Percentiles rank a stretch among this genome's conserved stretches.
These are phyloP conservation scores for Parasteatoda tepidariorum DNA, from an alignment of 1,140 invertebrate genomes.

Conservation along the genomic window DNA sequence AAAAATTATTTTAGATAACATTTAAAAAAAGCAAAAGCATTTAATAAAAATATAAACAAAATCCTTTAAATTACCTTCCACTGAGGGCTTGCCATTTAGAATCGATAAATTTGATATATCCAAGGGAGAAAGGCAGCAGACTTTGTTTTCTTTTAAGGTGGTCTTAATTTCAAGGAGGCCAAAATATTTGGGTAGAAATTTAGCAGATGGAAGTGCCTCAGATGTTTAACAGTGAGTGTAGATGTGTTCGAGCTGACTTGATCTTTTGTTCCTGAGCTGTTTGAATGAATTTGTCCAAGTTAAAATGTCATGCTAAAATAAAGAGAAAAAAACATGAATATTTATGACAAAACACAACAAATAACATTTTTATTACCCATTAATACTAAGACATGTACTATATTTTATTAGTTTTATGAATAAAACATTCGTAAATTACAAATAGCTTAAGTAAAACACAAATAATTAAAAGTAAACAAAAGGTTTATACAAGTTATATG, in stretches of 20 bases:
- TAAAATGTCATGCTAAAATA: slow-evolving; percentile 55
- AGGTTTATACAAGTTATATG: too few relatives aligned
- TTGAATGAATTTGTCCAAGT: slow-evolving; percentile 48
- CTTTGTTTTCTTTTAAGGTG: slow-evolving; percentile 11
- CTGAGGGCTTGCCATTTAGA: slow-evolving; percentile 62
- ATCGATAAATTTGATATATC: slow-evolving; percentile 48
- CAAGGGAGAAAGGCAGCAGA: slow-evolving; percentile 38
- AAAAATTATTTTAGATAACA: too few relatives aligned
- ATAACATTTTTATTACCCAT: too few relatives aligned
- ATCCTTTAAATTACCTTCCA: slow-evolving; percentile 62
- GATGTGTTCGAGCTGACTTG: slow-evolving; percentile 59
- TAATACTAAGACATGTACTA: too few relatives aligned
- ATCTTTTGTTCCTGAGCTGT: slow-evolving; percentile 57
- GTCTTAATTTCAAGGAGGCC: slow-evolving; percentile 47
- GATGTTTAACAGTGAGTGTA: slow-evolving; percentile 61
- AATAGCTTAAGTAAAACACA: too few relatives aligned
- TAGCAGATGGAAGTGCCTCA: slow-evolving; percentile 60
- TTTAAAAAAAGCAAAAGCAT: too few relatives aligned
- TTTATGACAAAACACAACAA: not conserved
- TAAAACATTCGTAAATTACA: too few relatives aligned
- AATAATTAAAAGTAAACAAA: too few relatives aligned
- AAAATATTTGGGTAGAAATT: slow-evolving; percentile 32
- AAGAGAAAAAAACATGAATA: not conserved
- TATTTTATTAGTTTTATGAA: too few relatives aligned
- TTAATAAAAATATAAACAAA: too few relatives aligned